A percentile compares a stretch with the other conserved stretches of the same genome.
Conservation (phyloP, 2,888 invertebrate species). For the Brachypalpus laphriformis region DNA sequence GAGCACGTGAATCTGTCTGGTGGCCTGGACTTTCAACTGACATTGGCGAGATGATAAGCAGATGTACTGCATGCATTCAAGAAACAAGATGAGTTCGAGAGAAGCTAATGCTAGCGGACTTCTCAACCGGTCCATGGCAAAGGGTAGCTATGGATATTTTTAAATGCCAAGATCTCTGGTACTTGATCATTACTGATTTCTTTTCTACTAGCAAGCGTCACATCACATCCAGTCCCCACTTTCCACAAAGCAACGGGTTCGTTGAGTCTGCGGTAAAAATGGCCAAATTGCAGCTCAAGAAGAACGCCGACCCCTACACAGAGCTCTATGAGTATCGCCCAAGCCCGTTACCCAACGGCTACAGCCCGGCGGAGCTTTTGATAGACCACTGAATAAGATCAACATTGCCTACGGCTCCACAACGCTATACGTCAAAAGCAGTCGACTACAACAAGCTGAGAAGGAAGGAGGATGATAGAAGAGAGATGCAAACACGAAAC, state of each 20-base stretch:
- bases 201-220: no score
- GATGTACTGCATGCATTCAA: slow-evolving; percentile 11
- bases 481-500: background rate
- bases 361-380: slow-evolving; percentile 53
- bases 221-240: no score
- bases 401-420: slow-evolving; percentile 2
- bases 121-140: slow-evolving; percentile 27
- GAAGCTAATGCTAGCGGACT: slow-evolving; percentile 12
- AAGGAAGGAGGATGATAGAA: slow-evolving; percentile 6
- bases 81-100: slow-evolving; percentile 3
- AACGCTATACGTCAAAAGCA: background rate
- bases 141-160: slow-evolving; percentile 31
- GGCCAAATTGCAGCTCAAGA: no score
- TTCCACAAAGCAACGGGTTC: no score
- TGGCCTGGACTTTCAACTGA: slow-evolving; percentile 27
- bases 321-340: no score
- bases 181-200: slow-evolving; percentile 25
- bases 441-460: background rate
- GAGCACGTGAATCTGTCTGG: slow-evolving; percentile 16
- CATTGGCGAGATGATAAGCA: slow-evolving; percentile 18
- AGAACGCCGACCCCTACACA: no score
- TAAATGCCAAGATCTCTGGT: slow-evolving; percentile 14
- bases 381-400: slow-evolving; percentile 26
- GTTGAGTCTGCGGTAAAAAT: no score
- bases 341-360: no score